Evolutionary conservation across 2,113 vertebrate species (phyloP).

Genomic region (Percina caprodes): DNA sequence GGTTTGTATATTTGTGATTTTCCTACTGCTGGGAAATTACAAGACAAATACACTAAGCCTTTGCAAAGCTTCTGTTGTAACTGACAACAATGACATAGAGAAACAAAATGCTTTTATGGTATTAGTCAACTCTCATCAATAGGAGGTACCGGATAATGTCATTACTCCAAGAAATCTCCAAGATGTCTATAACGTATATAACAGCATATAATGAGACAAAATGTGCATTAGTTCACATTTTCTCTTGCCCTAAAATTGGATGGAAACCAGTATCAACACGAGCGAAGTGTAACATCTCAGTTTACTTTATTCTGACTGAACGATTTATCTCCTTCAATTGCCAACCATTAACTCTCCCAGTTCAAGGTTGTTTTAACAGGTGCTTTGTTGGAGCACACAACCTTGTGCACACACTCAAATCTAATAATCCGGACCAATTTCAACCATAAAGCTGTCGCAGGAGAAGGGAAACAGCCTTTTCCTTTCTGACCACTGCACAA

Average conservation of each 20-base stretch:
- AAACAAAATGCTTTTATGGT: constrained; percentile 24
- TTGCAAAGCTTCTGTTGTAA: constrained; percentile 41
- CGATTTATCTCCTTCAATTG: constrained; percentile 31
- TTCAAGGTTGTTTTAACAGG: constrained; percentile 77
- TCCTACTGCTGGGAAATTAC: constrained; percentile 55
- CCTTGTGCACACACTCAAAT: constrained; percentile 64
- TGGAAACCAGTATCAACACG: neutral
- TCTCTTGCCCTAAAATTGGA: neutral
- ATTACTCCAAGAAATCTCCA: neutral
- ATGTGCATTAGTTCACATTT: neutral
- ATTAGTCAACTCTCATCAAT: constrained; percentile 4
- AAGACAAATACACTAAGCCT: constrained; percentile 46
- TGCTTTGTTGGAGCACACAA: constrained; percentile 58
- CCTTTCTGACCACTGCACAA: constrained; percentile 51
- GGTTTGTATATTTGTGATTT: constrained; percentile 51
- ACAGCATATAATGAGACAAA: no score
- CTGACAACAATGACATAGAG: constrained; percentile 22
- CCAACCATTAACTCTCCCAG: constrained; percentile 59
- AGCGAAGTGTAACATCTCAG: neutral
- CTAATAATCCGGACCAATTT: constrained; percentile 69
- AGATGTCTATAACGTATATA: neutral
- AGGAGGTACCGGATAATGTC: neutral
- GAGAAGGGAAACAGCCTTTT: constrained; percentile 71
- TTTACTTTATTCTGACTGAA: constrained; percentile 1
- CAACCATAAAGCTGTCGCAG: constrained; percentile 67